Conservation (phyloP, 2,888 invertebrate species). For the Altica lythri region DNA sequence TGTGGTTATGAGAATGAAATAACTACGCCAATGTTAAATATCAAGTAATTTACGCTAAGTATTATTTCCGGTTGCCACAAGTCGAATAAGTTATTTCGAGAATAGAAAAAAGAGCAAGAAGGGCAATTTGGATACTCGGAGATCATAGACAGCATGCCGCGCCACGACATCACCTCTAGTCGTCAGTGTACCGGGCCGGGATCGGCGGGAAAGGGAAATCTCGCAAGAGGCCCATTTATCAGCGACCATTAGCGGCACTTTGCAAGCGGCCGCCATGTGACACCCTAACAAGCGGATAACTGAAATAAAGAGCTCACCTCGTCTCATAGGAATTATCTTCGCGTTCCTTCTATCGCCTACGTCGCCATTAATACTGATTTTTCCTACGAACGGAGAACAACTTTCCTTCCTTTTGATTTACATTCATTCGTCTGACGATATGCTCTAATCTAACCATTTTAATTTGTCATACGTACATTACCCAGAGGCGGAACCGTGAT, state of each 20-base stretch:
- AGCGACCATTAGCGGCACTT: slow-evolving; percentile 53
- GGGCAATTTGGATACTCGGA: background rate
- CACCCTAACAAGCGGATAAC: slow-evolving; percentile 54
- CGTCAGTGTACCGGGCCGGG: slow-evolving; percentile 2
- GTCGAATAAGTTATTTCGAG: too few relatives aligned
- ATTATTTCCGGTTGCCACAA: too few relatives aligned
- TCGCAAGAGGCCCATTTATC: slow-evolving; percentile 49
- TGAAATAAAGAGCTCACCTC: slow-evolving; percentile 54
- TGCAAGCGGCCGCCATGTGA: slow-evolving; percentile 50
- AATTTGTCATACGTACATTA: background rate
- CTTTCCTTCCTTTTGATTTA: slow-evolving; percentile 15
- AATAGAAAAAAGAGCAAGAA: background rate
- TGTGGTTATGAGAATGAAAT: too few relatives aligned
- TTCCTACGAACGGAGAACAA: slow-evolving; percentile 12
- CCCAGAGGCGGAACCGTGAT: background rate
- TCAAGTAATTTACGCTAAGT: too few relatives aligned
- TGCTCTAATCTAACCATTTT: slow-evolving; percentile 3
- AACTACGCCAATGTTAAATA: too few relatives aligned
- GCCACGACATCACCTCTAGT: slow-evolving; percentile 11
- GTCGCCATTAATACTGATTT: slow-evolving; percentile 36
- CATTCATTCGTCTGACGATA: slow-evolving; percentile 4
- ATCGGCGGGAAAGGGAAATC: slow-evolving; percentile 18
- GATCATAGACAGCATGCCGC: slow-evolving; percentile 3
- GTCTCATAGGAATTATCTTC: slow-evolving; percentile 51
- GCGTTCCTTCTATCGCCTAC: slow-evolving; percentile 40